Percentiles rank a stretch among this genome's conserved stretches.
Evolutionary conservation across 53 echinoderm and acorn worm species (phyloP).

Genomic region (Apostichopus leukothele): DNA sequence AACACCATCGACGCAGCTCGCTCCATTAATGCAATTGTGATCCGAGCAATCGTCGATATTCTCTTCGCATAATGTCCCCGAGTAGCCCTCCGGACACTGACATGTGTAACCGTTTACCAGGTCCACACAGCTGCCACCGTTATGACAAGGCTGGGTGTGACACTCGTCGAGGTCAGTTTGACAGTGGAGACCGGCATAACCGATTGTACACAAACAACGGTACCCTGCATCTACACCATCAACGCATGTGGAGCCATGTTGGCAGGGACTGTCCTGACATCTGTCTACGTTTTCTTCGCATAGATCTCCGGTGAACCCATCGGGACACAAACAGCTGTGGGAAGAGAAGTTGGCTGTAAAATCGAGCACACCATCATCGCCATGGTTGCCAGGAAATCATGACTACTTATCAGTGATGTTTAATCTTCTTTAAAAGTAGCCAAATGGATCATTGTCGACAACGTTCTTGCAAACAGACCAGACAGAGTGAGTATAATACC

Average conservation of each 20-base stretch:
- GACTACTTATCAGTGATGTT: neutral
- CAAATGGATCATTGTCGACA: too few relatives aligned
- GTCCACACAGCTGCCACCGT: slow-evolving; percentile 56
- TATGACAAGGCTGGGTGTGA: slow-evolving; percentile 43
- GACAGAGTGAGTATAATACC: too few relatives aligned
- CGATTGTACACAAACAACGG: neutral
- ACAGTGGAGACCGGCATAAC: slow-evolving; percentile 5
- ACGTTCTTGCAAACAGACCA: too few relatives aligned
- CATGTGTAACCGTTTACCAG: slow-evolving; percentile 58
- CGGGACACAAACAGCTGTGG: slow-evolving; percentile 54
- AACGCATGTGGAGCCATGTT: slow-evolving; percentile 61
- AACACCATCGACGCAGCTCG: slow-evolving; percentile 66
- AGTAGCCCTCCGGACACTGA: slow-evolving; percentile 63
- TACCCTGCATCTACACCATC: slow-evolving; percentile 45
- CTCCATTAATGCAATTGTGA: slow-evolving; percentile 53
- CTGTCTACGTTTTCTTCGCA: slow-evolving; percentile 44
- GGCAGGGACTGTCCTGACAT: slow-evolving; percentile 57
- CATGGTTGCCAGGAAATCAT: neutral
- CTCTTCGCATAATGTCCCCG: slow-evolving; percentile 63
- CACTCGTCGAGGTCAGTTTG: slow-evolving; percentile 57
- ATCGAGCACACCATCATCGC: too few relatives aligned
- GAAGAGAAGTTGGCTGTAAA: neutral
- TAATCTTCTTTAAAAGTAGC: too few relatives aligned
- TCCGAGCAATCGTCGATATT: slow-evolving; percentile 68
- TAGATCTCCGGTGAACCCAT: slow-evolving; percentile 50